Conservation (phyloP, 2,797 vertebrate species). For the Rallus crepitans region DNA sequence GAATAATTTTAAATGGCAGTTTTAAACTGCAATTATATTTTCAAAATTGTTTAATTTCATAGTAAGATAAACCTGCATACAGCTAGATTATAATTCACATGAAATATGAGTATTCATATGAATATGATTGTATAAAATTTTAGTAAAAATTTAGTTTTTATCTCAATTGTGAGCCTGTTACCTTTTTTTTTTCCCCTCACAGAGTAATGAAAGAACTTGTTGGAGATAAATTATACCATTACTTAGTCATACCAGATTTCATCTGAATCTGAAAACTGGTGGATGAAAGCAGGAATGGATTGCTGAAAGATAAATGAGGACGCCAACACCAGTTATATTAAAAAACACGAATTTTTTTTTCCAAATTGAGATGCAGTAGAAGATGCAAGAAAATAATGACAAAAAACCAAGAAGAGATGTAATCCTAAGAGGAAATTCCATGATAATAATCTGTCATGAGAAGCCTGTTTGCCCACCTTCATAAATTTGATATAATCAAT, state of each 20-base stretch:
- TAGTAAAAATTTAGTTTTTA: not conserved
- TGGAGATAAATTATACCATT: not conserved
- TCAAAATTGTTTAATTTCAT: not conserved
- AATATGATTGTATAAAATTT: not conserved
- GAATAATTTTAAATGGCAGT: not conserved
- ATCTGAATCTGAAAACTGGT: not conserved
- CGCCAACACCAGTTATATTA: not conserved
- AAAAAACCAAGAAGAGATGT: not conserved
- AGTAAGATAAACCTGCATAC: not conserved
- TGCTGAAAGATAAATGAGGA: not conserved
- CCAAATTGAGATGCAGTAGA: not conserved
- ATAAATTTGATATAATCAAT: not conserved
- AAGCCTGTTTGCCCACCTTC: not conserved
- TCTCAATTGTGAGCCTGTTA: not conserved
- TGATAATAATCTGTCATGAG: not conserved
- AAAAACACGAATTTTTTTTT: not conserved
- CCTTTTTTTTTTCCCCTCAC: not conserved
- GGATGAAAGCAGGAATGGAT: not conserved
- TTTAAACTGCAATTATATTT: not conserved
- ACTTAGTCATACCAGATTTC: not conserved
- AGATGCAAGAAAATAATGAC: not conserved
- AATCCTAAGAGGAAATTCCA: not conserved
- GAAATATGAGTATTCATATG: not conserved
- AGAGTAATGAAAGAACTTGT: not conserved
- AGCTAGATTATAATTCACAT: not conserved